Base-by-base conservation (phyloP, 2,797 vertebrate genomes). In the Siniperca undulata region DNA sequence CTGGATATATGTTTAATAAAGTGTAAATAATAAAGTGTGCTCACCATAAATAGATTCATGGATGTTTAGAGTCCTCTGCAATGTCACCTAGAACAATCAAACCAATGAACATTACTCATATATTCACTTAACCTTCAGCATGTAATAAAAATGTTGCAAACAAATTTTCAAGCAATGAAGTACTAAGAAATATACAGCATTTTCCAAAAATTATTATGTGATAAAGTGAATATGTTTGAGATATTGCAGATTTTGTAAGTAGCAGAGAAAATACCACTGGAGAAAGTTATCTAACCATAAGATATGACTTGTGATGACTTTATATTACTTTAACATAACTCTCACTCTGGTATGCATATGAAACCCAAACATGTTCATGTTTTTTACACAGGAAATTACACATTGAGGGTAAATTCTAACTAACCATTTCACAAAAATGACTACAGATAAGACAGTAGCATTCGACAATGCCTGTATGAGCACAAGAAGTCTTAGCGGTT, bases 21-120 rank as follows among this genome's bases (percentile, higher is more conserved):
- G 55, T 67, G 48, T 68, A 56, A n/a, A n/a, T n/a, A n/a, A n/a
- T n/a, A n/a, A 66, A 9, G 12, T 22, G 27, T 74, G 30, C 87
- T 89, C 62, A 91, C 89, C 77, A 36, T 70, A 13, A 85, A 74
- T 20, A 38, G 36, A 81, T 19, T 84, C 34, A 84, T 24, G 60
- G 34, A 10, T 65, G 53, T 65, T 67, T 74, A 14, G 78, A 78
- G 2, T 81, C 77, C 13, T 77, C 61, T 70, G 72, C 24, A 66
- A 48, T 52, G 67, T 85, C 77, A 81, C 34, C 86, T 93, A 12
- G 3, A 82, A 81, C 10, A 81, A 80, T 59, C 17, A 78, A 76
- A 78, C 1, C 14, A 42, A 61, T 20, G 3, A 34, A 62, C 9
- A 65, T 58, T 16, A 78, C 6, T 64, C 7, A 58, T 4, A 38